A percentile compares a stretch with the other conserved stretches of the same genome.
Conservation (phyloP, 2,113 vertebrate genomes). For the Toxotes chatareus region DNA sequence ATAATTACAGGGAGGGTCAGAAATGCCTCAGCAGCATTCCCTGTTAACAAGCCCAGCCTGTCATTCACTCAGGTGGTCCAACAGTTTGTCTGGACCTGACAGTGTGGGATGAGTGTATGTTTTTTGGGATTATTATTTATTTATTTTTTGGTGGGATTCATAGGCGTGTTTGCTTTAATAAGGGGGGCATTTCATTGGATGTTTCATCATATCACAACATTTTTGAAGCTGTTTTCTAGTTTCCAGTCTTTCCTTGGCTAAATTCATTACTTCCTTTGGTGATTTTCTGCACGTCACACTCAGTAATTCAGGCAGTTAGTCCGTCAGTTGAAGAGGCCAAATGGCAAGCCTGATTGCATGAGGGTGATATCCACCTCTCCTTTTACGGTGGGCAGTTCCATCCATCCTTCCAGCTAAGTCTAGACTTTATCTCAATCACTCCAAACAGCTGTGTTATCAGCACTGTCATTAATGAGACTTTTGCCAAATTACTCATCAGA, state of each 20-base stretch:
- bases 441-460: slow-evolving; percentile 1
- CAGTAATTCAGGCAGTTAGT: background rate
- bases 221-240: background rate
- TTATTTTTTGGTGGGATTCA: background rate
- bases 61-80: background rate
- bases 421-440: slow-evolving; percentile 17
- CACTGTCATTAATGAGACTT: background rate
- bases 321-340: background rate
- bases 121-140: too few relatives aligned
- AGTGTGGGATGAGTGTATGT: background rate
- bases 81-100: background rate
- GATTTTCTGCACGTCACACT: background rate
- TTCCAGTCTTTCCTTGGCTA: background rate
- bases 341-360: background rate
- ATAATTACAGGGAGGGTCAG: slow-evolving; percentile 64
- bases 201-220: too few relatives aligned
- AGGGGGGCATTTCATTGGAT: too few relatives aligned
- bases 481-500: background rate
- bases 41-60: background rate
- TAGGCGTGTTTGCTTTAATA: background rate
- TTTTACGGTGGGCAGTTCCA: slow-evolving; percentile 1
- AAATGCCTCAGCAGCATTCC: slow-evolving; percentile 32
- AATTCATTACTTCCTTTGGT: background rate
- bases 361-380: background rate
- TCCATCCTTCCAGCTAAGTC: background rate